Conservation (phyloP, 2,888 invertebrate species). For the Seladonia tumulorum region DNA sequence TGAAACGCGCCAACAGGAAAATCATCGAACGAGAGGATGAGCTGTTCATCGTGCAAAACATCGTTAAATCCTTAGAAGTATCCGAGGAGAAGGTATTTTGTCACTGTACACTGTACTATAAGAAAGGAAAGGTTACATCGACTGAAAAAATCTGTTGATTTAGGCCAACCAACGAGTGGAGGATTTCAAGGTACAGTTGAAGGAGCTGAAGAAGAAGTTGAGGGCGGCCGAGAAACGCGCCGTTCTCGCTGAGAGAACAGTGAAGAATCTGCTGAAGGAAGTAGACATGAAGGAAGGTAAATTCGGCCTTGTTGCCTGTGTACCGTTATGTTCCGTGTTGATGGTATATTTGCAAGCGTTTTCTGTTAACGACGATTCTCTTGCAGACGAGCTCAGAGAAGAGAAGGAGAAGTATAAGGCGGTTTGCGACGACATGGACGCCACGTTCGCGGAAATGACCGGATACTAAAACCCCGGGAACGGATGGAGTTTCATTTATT, state of each 20-base stretch:
- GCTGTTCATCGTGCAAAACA: constrained; percentile 83
- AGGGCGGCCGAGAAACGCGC: constrained; percentile 83
- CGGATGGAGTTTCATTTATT: constrained; percentile 56
- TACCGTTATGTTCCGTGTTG: background rate
- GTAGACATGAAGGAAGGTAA: constrained; percentile 82
- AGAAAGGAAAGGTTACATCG: background rate
- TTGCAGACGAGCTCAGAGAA: constrained; percentile 87
- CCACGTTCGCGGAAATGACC: constrained; percentile 90
- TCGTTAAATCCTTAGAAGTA: constrained; percentile 83
- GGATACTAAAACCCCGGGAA: constrained; percentile 85
- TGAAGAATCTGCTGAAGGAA: constrained; percentile 80
- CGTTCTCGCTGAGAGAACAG: constrained; percentile 80
- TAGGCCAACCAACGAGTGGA: constrained; percentile 83
- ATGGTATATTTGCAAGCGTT: background rate
- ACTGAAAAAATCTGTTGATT: constrained; percentile 9
- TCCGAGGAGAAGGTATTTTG: constrained; percentile 82
- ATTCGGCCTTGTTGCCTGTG: background rate
- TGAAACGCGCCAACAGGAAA: constrained; percentile 73
- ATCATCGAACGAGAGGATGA: constrained; percentile 83
- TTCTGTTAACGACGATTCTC: background rate
- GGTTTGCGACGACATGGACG: constrained; percentile 91
- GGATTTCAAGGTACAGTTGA: constrained; percentile 81
- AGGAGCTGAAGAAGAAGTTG: constrained; percentile 78
- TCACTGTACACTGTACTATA: no score
- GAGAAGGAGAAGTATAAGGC: constrained; percentile 92